Conservation (phyloP, 1,140 invertebrate species). For the Drosophila burlai region DNA sequence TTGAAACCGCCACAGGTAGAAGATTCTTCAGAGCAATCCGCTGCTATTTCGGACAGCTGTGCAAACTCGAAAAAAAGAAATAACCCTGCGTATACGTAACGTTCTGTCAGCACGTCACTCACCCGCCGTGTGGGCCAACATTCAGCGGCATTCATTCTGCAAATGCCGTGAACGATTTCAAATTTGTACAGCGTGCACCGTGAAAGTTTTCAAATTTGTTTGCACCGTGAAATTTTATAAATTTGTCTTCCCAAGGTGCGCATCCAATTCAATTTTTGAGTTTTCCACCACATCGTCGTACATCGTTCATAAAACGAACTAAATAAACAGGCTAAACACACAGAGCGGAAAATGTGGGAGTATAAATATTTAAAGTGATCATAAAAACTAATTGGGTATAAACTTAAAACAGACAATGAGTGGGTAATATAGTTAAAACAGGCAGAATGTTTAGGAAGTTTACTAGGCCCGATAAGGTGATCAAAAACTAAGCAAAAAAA, state of each 20-base stretch:
- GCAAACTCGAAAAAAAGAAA: slow-evolving; percentile 52
- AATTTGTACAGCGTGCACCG: slow-evolving; percentile 13
- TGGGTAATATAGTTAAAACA: too few relatives aligned
- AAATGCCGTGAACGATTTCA: slow-evolving; percentile 39
- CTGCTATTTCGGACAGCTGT: slow-evolving; percentile 69
- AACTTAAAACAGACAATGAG: neutral
- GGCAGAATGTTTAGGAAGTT: neutral
- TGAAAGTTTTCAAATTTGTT: slow-evolving; percentile 30
- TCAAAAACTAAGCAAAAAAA: neutral
- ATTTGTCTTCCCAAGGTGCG: slow-evolving; percentile 59
- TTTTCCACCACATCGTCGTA: slow-evolving; percentile 1
- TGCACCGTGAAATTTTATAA: slow-evolving; percentile 23
- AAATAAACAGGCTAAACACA: slow-evolving; percentile 15
- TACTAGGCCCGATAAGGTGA: too few relatives aligned
- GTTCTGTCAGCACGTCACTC: slow-evolving; percentile 25
- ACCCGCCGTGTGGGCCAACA: slow-evolving; percentile 19
- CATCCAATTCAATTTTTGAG: slow-evolving; percentile 21
- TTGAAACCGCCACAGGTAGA: slow-evolving; percentile 67
- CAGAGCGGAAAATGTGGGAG: slow-evolving; percentile 2
- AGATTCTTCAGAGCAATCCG: slow-evolving; percentile 58
- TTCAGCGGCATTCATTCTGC: slow-evolving; percentile 29
- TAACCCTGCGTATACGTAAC: slow-evolving; percentile 72
- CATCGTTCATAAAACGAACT: slow-evolving; percentile 2
- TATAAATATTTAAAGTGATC: neutral
- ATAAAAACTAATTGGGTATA: neutral